Evolutionary conservation across 2,888 invertebrate genomes (phyloP), one percentile per base, ranked within the genome.

Genomic region (Melanophora roralis): DNA sequence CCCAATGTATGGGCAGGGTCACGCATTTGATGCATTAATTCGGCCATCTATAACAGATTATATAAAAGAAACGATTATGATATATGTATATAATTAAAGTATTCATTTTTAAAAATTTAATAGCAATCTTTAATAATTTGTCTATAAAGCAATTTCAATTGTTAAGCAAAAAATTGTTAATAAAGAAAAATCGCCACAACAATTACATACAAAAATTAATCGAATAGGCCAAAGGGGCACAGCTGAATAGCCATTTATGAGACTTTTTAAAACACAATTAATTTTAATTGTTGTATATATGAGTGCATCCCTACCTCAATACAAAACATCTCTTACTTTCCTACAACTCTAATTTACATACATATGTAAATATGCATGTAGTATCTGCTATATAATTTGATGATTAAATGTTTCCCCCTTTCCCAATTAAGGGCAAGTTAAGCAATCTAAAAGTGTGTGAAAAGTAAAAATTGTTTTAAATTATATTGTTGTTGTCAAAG

Each of bases 1-100:
- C 90, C 90, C 14, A 89, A 85, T 65, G 89, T 89, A 68, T 90
- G 90, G 19, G 88, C 89, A 27, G 90, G 90, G 84, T 90, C 90
- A 5, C 90, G 88, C 89, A 90, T 90, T 84, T 90, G 90, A 84
- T 90, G 90, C 89, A 90, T 90, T 69, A 90, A 84, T 85, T 90
- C 89, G 69, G 90, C 89, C 89, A 90, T 90, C 90, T 90, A 21
- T 67, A 0, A 85, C 55, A 47, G 4, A 55, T 0, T n/a, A 16
- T n/a, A 64, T n/a, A 67, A 53, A 40, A 49, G 5, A 16, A 9
- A 34, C n/a, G n/a, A 64, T 27, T 32, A 43, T 21, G n/a, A n/a
- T n/a, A n/a, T n/a, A n/a, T n/a, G n/a, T n/a, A n/a, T n/a, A n/a
- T n/a, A n/a, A n/a, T n/a, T n/a, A n/a, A n/a, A n/a, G n/a, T n/a